These are phyloP conservation scores for Brienomyrus longianalis DNA, from an alignment of 2,113 vertebrate species.

Conservation along the genomic window DNA sequence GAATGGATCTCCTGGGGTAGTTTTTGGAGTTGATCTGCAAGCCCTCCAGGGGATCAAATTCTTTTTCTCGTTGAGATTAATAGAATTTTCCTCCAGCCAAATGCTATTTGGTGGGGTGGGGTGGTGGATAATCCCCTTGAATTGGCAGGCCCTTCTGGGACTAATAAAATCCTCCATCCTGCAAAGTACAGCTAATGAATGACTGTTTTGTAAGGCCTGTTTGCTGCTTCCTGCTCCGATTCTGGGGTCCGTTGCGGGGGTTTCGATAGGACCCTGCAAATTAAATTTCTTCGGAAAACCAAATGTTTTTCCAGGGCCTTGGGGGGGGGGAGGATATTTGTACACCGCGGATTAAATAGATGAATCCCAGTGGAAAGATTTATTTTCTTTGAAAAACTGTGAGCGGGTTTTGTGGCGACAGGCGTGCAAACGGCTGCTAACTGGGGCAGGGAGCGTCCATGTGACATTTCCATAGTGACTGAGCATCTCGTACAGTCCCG, in stretches of 20 bases:
- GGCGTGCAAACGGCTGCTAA: slow-evolving; percentile 26
- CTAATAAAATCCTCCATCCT: slow-evolving; percentile 55
- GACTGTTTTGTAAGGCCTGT: slow-evolving; percentile 35
- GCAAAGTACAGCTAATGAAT: slow-evolving; percentile 38
- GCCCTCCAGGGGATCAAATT: slow-evolving; percentile 30
- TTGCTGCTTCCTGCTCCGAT: slow-evolving; percentile 30
- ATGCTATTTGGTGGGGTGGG: slow-evolving; percentile 52
- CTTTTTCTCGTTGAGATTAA: slow-evolving; percentile 48
- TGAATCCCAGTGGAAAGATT: slow-evolving; percentile 6
- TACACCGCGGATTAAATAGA: slow-evolving; percentile 20
- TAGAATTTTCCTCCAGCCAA: slow-evolving; percentile 56
- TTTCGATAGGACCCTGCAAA: slow-evolving; percentile 34
- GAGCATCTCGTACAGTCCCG: slow-evolving; percentile 38
- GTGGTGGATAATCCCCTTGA: slow-evolving; percentile 44
- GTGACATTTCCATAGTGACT: slow-evolving; percentile 46
- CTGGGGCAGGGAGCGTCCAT: slow-evolving; percentile 50
- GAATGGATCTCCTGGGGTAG: slow-evolving; percentile 1
- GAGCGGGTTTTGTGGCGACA: slow-evolving; percentile 4
- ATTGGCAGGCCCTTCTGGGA: slow-evolving; percentile 46
- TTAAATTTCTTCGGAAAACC: slow-evolving; percentile 27
- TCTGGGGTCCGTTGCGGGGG: slow-evolving; percentile 17
- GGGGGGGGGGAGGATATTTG: slow-evolving; percentile 27
- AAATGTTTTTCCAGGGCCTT: slow-evolving; percentile 26
- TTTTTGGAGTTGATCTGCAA: slow-evolving; percentile 28
- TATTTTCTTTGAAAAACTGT: not conserved